Conservation (phyloP, 2,797 vertebrate genomes). For the Pangasius larnaudii region DNA sequence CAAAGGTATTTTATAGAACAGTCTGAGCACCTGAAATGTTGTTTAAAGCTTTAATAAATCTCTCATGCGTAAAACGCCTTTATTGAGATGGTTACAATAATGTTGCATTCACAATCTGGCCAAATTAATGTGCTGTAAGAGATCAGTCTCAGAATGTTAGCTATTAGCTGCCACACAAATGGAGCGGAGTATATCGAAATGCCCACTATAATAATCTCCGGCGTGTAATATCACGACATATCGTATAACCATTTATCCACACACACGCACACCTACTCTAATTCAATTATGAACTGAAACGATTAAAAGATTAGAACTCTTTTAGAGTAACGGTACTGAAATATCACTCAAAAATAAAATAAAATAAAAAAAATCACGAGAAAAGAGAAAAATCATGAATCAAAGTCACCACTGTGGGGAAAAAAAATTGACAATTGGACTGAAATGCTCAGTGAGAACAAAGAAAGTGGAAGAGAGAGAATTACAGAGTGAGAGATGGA, state of each 20-base stretch:
- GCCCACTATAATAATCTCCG: not conserved
- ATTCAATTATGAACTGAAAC: slow-evolving; percentile 3
- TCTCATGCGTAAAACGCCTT: not conserved
- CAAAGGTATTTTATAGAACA: not conserved
- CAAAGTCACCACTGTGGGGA: not conserved
- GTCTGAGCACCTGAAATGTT: not conserved
- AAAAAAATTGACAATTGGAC: not conserved
- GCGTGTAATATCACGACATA: not conserved
- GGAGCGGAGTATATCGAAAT: not conserved
- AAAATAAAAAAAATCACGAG: not conserved
- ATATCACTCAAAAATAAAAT: not conserved
- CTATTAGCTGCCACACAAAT: not conserved
- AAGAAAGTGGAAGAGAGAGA: not conserved
- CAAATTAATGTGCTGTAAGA: not conserved
- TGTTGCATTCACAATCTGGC: not conserved
- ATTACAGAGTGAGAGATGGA: not conserved
- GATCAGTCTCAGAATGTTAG: not conserved
- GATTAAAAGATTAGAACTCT: not conserved
- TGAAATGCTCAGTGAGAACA: not conserved
- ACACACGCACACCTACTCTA: not conserved
- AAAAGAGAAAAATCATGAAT: not conserved
- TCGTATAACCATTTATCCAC: not conserved
- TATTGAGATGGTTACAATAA: not conserved
- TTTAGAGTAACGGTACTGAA: not conserved
- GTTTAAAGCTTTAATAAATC: not conserved